Evolutionary conservation across 2,888 invertebrate species (phyloP).

Genomic region (Tipula lateralis): DNA sequence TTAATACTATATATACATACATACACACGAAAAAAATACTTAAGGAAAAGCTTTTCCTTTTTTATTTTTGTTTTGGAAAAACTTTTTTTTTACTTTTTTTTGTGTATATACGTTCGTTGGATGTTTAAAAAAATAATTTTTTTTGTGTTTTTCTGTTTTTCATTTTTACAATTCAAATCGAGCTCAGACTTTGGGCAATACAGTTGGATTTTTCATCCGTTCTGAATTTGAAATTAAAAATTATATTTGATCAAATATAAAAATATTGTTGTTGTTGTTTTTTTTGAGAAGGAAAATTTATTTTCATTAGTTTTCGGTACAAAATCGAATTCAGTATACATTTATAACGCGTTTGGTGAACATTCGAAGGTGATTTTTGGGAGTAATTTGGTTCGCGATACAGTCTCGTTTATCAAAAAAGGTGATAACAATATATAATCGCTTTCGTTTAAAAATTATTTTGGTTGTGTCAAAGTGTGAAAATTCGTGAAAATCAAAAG

Average conservation of each 20-base stretch:
- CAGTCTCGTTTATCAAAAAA: not conserved
- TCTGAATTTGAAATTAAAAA: not conserved
- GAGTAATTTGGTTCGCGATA: not conserved
- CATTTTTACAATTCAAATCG: constrained; percentile 8
- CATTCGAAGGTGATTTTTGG: not conserved
- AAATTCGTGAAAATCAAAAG: not conserved
- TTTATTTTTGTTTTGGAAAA: not conserved
- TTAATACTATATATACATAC: too few species aligned
- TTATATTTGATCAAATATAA: not conserved
- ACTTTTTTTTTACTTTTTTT: not conserved
- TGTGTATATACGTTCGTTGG: not conserved
- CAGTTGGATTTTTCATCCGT: constrained; percentile 5
- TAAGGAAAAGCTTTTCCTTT: not conserved
- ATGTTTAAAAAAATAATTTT: not conserved
- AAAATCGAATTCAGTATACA: too few species aligned
- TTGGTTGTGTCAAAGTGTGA: constrained; percentile 7
- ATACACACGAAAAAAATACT: not conserved
- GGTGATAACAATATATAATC: not conserved
- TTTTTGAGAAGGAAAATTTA: not conserved
- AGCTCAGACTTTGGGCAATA: constrained; percentile 24
- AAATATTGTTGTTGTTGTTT: not conserved
- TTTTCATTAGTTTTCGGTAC: not conserved
- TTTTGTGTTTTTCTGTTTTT: not conserved
- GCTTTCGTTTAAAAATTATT: not conserved
- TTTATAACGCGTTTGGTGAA: not conserved